phyloP scores from a whole-genome alignment of 2,113 vertebrate genomes.

The Acinonyx jubatus region DNA sequence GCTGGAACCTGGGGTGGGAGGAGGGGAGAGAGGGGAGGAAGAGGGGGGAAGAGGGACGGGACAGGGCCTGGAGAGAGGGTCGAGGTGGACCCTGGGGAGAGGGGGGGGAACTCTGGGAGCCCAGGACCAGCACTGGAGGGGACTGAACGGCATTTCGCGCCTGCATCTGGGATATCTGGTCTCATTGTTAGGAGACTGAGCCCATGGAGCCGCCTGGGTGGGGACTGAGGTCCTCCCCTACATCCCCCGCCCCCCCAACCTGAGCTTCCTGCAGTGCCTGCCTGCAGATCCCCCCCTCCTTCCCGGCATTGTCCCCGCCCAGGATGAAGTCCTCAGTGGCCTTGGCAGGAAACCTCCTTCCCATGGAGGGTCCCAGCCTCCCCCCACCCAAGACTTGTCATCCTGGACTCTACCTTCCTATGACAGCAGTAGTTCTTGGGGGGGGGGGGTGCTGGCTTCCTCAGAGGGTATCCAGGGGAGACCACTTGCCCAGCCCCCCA shows the following conservation, averaged over 20 bases:
- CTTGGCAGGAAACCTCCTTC: not conserved
- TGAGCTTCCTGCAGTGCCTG: not conserved
- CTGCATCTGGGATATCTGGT: not conserved
- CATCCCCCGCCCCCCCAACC: not conserved
- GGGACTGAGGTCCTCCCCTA: not conserved
- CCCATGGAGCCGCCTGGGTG: not conserved
- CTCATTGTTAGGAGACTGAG: not conserved
- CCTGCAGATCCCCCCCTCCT: not conserved
- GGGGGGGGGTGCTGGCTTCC: not conserved
- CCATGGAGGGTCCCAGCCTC: not conserved
- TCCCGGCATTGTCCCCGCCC: not conserved
- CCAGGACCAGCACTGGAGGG: not conserved
- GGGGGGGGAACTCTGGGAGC: not conserved
- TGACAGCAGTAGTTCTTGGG: too few species aligned
- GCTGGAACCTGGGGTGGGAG: rapidly evolving
- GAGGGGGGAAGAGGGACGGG: rapidly evolving
- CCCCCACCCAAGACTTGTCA: not conserved
- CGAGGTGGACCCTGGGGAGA: not conserved
- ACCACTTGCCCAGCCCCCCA: not conserved
- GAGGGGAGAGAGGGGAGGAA: not conserved
- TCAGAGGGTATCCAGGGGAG: not conserved
- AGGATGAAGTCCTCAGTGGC: not conserved
- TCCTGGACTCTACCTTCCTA: not conserved
- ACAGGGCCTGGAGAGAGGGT: not conserved
- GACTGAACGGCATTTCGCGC: not conserved